Conservation (phyloP, 2,888 invertebrate species). For the Aphrophora alni region DNA sequence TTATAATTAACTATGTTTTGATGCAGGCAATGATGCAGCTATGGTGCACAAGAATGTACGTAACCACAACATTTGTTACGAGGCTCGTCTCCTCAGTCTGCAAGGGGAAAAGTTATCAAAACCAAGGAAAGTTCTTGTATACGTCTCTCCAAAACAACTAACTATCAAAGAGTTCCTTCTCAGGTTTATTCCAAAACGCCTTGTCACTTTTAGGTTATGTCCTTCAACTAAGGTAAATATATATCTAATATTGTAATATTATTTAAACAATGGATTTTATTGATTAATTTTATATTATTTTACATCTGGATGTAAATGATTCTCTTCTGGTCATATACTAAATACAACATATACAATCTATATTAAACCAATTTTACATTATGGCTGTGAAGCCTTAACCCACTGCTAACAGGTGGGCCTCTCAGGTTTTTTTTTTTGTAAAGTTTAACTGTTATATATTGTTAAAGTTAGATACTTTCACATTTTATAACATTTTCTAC, state of each 20-base stretch:
- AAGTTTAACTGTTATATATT: too few relatives aligned
- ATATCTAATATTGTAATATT: too few relatives aligned
- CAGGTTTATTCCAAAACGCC: conserved; percentile 90
- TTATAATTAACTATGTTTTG: too few relatives aligned
- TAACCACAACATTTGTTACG: conserved; percentile 86
- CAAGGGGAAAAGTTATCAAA: conserved; percentile 70
- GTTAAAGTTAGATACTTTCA: too few relatives aligned
- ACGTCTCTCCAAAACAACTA: conserved; percentile 89
- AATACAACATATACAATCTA: too few relatives aligned
- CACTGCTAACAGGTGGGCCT: too few relatives aligned
- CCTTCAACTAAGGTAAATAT: conserved; percentile 87
- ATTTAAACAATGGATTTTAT: background rate
- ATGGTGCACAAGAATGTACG: conserved; percentile 87
- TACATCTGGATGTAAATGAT: conserved; percentile 9
- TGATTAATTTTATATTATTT: background rate
- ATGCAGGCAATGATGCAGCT: conserved; percentile 76
- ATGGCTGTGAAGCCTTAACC: too few relatives aligned
- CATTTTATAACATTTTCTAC: too few relatives aligned
- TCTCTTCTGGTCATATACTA: too few relatives aligned
- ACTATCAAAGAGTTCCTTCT: conserved; percentile 92
- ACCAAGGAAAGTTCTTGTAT: conserved; percentile 87
- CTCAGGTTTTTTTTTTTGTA: too few relatives aligned
- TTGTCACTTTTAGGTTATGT: conserved; percentile 90
- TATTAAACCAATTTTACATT: too few relatives aligned
- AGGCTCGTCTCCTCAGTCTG: conserved; percentile 75